Evolutionary conservation across 2,888 invertebrate species (phyloP).

Genomic region (Latrodectus hesperus): DNA sequence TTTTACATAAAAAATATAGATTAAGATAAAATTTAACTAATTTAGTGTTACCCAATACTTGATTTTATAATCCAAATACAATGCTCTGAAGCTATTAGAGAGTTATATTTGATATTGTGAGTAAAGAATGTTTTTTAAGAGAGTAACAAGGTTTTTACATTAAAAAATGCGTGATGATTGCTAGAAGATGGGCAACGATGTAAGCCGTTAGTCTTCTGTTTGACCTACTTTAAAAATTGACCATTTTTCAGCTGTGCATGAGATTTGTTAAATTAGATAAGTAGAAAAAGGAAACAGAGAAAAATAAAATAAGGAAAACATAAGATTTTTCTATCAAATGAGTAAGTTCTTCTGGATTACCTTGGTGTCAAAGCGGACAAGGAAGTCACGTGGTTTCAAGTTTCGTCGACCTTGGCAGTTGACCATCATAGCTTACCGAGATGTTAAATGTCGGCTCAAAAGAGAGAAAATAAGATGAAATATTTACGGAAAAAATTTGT

Average conservation of each 20-base stretch:
- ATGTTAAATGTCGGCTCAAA: neutral
- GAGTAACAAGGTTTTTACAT: too few relatives aligned
- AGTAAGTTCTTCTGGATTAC: conserved; percentile 39
- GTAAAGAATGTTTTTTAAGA: too few relatives aligned
- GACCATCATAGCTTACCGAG: conserved; percentile 32
- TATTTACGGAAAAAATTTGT: conserved; percentile 49
- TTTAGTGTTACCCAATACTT: too few relatives aligned
- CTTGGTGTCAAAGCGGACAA: conserved; percentile 44
- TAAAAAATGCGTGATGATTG: too few relatives aligned
- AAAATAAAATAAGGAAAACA: conserved; percentile 8
- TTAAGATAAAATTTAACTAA: too few relatives aligned
- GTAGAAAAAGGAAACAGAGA: neutral
- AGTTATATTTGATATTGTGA: too few relatives aligned
- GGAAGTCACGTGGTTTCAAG: conserved; percentile 44
- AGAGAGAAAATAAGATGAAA: conserved; percentile 7
- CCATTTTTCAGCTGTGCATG: neutral
- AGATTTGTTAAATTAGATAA: too few relatives aligned
- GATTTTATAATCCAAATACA: too few relatives aligned
- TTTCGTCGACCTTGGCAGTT: conserved; percentile 34
- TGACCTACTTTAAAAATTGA: neutral
- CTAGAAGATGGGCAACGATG: too few relatives aligned
- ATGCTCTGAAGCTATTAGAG: too few relatives aligned
- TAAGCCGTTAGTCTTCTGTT: neutral
- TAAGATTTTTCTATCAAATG: conserved; percentile 17
- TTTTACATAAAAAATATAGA: too few relatives aligned